Percentiles rank a stretch among this genome's conserved stretches.
Conservation (phyloP, 2,797 vertebrate genomes). For the Macrochelys suwanniensis region DNA sequence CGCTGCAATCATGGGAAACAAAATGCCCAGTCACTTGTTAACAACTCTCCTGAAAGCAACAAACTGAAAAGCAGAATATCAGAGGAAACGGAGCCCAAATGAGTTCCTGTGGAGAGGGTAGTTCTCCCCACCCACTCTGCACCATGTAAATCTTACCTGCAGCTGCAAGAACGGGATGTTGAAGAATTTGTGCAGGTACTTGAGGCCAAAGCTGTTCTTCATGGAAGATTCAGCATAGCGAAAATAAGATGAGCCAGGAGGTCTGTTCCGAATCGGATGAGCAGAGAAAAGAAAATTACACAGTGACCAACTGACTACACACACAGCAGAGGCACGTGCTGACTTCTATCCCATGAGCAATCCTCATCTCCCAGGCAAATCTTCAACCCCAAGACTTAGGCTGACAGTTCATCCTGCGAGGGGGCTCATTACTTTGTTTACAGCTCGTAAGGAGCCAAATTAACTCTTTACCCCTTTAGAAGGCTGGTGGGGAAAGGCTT, state of each 20-base stretch:
- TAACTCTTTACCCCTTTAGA: not conserved
- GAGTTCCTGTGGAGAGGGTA: not conserved
- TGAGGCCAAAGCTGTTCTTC: constrained; percentile 98
- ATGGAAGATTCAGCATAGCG: constrained; percentile 98
- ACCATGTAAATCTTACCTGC: constrained; percentile 84
- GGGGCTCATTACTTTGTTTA: not conserved
- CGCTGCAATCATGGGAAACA: not conserved
- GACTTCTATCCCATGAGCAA: rapidly evolving
- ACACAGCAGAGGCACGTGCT: not conserved
- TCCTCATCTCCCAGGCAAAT: not conserved
- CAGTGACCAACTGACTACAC: not conserved
- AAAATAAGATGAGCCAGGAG: constrained; percentile 95
- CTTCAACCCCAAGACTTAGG: not conserved
- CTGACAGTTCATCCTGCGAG: not conserved
- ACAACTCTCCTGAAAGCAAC: not conserved
- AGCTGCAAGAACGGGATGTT: constrained; percentile 99
- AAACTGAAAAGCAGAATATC: not conserved
- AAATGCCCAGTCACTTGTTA: not conserved
- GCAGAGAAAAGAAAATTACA: not conserved
- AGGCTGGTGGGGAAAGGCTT: not conserved
- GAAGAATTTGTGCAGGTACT: constrained; percentile 98
- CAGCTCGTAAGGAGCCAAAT: not conserved
- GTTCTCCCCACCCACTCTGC: not conserved
- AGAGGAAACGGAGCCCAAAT: not conserved
- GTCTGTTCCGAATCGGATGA: constrained; percentile 79